phyloP scores from a whole-genome alignment of 2,888 invertebrate genomes.

The Drosophila mimica region DNA sequence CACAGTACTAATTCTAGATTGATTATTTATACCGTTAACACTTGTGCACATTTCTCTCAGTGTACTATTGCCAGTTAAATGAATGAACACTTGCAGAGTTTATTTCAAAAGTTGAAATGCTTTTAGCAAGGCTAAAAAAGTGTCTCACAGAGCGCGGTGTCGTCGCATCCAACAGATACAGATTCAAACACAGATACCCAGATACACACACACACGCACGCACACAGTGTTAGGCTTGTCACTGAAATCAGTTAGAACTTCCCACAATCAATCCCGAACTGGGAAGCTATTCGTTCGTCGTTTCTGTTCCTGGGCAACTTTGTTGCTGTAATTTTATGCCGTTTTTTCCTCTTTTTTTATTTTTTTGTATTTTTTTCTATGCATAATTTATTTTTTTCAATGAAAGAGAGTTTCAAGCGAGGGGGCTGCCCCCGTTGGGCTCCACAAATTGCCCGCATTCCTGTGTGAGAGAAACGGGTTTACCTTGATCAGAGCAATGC shows the following conservation, averaged over 20 bases:
- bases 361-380: constrained; percentile 23
- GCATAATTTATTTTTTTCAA: constrained; percentile 76
- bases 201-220: constrained; percentile 7
- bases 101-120: constrained; percentile 24
- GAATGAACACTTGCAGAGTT: constrained; percentile 8
- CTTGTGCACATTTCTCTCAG: neutral
- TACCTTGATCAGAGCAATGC: constrained; percentile 51
- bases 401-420: constrained; percentile 49
- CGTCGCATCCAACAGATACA: constrained; percentile 43
- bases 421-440: neutral
- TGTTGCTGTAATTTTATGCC: constrained; percentile 62
- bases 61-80: neutral
- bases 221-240: constrained; percentile 8
- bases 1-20: neutral
- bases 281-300: constrained; percentile 14
- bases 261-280: constrained; percentile 59
- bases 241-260: constrained; percentile 63
- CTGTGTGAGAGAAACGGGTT: constrained; percentile 69
- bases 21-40: neutral
- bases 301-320: constrained; percentile 49
- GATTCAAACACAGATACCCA: constrained; percentile 20
- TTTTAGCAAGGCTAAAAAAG: constrained; percentile 19
- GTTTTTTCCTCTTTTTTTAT: constrained; percentile 20
- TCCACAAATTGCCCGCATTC: constrained; percentile 72
- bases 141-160: constrained; percentile 16